Evolutionary conservation across 1,140 invertebrate species (phyloP).

Genomic region (Oscheius sp.): DNA sequence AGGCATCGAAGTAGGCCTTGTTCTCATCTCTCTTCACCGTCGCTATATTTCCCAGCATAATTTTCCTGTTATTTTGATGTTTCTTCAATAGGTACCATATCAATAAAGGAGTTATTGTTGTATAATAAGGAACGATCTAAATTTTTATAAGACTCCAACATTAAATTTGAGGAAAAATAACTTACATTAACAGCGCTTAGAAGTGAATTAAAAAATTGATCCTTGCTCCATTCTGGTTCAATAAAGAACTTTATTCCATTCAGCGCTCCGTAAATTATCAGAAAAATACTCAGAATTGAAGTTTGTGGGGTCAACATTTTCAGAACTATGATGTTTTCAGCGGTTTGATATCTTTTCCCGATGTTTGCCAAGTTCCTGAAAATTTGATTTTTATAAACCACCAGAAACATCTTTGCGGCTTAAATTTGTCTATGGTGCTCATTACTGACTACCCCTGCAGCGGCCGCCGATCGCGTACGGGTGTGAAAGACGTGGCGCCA

Average conservation of each 20-base stretch:
- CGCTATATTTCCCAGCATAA: neutral
- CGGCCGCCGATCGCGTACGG: too few species aligned
- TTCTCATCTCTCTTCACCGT: neutral
- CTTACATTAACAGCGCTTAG: neutral
- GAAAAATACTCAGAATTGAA: neutral
- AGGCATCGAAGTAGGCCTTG: neutral
- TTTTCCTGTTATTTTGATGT: neutral
- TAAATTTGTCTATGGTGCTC: too few species aligned
- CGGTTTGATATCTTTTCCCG: neutral
- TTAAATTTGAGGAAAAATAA: neutral
- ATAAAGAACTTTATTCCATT: neutral
- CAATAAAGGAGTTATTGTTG: neutral
- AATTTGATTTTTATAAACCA: too few species aligned
- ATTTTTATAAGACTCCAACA: neutral
- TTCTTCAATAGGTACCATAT: neutral
- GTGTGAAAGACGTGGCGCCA: too few species aligned
- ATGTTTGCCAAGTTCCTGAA: neutral
- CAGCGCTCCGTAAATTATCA: neutral
- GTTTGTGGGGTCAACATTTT: neutral
- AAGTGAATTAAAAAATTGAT: neutral
- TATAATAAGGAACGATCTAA: conserved; percentile 5
- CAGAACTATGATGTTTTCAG: neutral
- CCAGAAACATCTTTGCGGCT: too few species aligned
- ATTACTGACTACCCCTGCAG: too few species aligned
- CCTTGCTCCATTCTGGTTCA: neutral